These are phyloP conservation scores for Bombus polaris DNA, from an alignment of 1,140 invertebrate genomes.

Conservation along the genomic window DNA sequence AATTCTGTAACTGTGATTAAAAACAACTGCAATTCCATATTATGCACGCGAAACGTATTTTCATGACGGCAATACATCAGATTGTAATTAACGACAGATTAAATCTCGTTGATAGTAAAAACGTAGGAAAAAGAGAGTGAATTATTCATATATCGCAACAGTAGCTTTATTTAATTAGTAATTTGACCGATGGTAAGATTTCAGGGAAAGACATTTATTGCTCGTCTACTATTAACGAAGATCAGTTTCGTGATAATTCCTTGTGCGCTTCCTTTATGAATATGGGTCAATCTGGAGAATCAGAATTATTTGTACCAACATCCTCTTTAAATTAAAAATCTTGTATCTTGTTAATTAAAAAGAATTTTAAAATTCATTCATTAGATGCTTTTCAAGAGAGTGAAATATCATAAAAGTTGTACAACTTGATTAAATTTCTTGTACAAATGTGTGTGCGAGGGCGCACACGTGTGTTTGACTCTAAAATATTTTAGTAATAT, in stretches of 20 bases:
- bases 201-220: neutral
- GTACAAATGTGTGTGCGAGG: no score
- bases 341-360: no score
- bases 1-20: neutral
- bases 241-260: neutral
- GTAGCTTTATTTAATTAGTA: neutral
- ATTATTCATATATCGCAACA: neutral
- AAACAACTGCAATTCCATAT: neutral
- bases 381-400: no score
- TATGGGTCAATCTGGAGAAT: neutral
- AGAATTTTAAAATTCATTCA: no score
- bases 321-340: neutral
- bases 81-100: neutral
- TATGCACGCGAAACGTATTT: neutral
- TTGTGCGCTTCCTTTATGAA: neutral
- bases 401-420: no score
- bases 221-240: neutral
- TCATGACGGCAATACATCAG: neutral
- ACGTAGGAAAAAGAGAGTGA: neutral
- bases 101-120: neutral
- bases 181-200: neutral
- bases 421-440: no score
- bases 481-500: no score
- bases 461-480: no score
- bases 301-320: neutral